Conservation (phyloP, 2,888 invertebrate genomes). For the Cheilosia scutellata region DNA sequence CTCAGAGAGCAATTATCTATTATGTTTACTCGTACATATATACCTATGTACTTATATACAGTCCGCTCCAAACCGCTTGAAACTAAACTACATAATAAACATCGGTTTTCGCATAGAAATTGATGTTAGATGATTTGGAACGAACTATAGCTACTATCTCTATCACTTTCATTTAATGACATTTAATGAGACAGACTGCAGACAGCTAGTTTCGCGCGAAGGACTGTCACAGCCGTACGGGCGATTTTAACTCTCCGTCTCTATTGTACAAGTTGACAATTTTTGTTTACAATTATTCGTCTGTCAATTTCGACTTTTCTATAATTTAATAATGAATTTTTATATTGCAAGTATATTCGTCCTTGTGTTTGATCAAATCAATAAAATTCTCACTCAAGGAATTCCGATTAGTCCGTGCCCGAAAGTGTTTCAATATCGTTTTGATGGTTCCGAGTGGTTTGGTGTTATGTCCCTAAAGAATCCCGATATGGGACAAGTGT, state of each 20-base stretch:
- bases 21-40: no score
- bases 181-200: slow-evolving; percentile 34
- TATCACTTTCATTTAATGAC: slow-evolving; percentile 43
- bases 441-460: slow-evolving; percentile 83
- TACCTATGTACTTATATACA: no score
- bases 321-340: slow-evolving; percentile 73
- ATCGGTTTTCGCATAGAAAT: neutral
- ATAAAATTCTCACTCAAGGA: slow-evolving; percentile 79
- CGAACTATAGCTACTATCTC: neutral
- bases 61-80: no score
- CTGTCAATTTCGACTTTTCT: neutral
- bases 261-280: neutral
- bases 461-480: slow-evolving; percentile 83
- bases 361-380: slow-evolving; percentile 77
- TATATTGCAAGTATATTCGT: slow-evolving; percentile 75
- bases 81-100: neutral
- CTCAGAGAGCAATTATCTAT: no score
- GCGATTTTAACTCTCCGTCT: neutral
- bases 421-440: slow-evolving; percentile 83
- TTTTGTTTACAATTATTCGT: slow-evolving; percentile 2
- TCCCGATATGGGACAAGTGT: slow-evolving; percentile 79
- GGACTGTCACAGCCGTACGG: slow-evolving; percentile 2
- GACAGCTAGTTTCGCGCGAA: slow-evolving; percentile 11
- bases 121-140: no score
- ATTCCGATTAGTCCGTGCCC: slow-evolving; percentile 83